phyloP scores from a whole-genome alignment of 2,888 invertebrate species.

The Resseliella maxima region DNA sequence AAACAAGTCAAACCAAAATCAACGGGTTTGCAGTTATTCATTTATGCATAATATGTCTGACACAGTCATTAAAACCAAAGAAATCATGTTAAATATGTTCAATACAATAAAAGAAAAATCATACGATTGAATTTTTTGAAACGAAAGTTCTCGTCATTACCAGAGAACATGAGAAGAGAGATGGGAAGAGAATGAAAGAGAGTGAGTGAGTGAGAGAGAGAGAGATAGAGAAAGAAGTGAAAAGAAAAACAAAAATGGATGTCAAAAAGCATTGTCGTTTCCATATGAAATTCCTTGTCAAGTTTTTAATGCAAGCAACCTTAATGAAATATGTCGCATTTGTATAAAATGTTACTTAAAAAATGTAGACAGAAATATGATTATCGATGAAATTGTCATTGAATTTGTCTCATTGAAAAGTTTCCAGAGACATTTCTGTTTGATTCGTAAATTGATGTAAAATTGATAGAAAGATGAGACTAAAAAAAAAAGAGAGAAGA shows the following conservation, averaged over 20 bases:
- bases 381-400: background rate
- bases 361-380: background rate
- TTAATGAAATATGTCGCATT: background rate
- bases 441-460: too few species aligned
- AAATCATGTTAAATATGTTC: too few species aligned
- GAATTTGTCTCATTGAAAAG: constrained; percentile 5
- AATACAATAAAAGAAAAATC: background rate
- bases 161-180: too few species aligned
- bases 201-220: background rate
- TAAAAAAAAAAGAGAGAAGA: background rate
- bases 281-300: background rate
- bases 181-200: too few species aligned
- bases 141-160: background rate
- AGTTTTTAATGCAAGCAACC: background rate
- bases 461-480: background rate
- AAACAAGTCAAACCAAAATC: background rate
- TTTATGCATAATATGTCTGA: too few species aligned
- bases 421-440: background rate
- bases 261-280: background rate
- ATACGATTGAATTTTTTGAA: too few species aligned
- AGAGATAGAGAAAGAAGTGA: background rate
- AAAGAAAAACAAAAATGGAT: background rate
- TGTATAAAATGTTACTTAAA: background rate
- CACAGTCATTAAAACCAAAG: too few species aligned
- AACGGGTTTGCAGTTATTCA: too few species aligned